phyloP scores from a whole-genome alignment of 2,888 invertebrate genomes.

The Acanthococcus lagerstroemiae region DNA sequence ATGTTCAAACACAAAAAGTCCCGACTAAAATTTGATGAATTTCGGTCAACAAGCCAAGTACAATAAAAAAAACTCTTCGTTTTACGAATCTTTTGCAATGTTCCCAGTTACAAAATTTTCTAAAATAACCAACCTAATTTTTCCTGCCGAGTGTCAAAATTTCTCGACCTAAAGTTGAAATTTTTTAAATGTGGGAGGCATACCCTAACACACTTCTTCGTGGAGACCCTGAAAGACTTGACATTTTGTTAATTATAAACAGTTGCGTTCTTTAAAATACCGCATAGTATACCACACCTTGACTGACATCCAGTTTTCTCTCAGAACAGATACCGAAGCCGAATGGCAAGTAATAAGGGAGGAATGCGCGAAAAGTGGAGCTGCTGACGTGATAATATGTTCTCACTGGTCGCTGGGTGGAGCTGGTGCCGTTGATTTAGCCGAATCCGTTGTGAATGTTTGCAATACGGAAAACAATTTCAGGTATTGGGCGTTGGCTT shows the following conservation, averaged over 20 bases:
- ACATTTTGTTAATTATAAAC: not conserved
- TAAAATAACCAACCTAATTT: too few relatives aligned
- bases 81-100: too few relatives aligned
- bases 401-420: constrained; percentile 88
- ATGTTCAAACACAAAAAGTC: too few relatives aligned
- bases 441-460: constrained; percentile 74
- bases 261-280: not conserved
- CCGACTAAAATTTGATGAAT: too few relatives aligned
- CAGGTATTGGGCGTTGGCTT: constrained; percentile 40
- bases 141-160: too few relatives aligned
- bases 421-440: constrained; percentile 71
- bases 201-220: too few relatives aligned
- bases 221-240: not conserved
- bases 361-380: constrained; percentile 66
- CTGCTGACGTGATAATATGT: constrained; percentile 75
- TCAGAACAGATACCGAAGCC: constrained; percentile 69
- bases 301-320: too few relatives aligned
- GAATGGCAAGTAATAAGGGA: constrained; percentile 71
- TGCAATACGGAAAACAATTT: constrained; percentile 52
- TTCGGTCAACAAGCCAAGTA: too few relatives aligned
- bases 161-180: too few relatives aligned
- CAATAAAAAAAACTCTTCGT: too few relatives aligned
- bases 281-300: not conserved
- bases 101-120: too few relatives aligned
- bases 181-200: too few relatives aligned